These are phyloP conservation scores for Emydocephalus ijimae DNA, from an alignment of 2,113 vertebrate species.

Conservation along the genomic window DNA sequence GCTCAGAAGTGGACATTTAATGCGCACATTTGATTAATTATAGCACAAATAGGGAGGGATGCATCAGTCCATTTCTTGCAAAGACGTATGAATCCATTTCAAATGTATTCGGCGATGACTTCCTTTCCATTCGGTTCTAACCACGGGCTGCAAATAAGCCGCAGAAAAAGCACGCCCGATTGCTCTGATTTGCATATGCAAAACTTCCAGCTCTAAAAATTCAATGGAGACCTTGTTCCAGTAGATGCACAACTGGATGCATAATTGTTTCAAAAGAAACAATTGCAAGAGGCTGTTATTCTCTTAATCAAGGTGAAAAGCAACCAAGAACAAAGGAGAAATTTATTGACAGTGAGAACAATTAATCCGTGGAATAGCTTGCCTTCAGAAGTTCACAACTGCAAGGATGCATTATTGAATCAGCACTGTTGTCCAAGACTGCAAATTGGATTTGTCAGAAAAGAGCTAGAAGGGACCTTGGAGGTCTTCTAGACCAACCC, in stretches of 20 bases:
- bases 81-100: no score
- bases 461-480: no score
- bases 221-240: not conserved
- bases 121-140: not conserved
- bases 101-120: no score
- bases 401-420: not conserved
- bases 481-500: no score
- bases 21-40: not conserved
- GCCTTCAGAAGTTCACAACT: no score
- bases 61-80: not conserved
- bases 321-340: no score
- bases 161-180: not conserved
- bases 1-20: not conserved
- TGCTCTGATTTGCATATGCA: not conserved
- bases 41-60: not conserved
- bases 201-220: not conserved
- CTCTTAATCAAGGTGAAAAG: no score
- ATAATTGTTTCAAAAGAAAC: no score
- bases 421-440: not conserved
- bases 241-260: not conserved
- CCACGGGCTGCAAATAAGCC: not conserved
- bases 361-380: no score
- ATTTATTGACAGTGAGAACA: no score
- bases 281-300: no score
- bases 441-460: not conserved